Conservation (phyloP, 2,888 invertebrate species). For the Euclidia mi region DNA sequence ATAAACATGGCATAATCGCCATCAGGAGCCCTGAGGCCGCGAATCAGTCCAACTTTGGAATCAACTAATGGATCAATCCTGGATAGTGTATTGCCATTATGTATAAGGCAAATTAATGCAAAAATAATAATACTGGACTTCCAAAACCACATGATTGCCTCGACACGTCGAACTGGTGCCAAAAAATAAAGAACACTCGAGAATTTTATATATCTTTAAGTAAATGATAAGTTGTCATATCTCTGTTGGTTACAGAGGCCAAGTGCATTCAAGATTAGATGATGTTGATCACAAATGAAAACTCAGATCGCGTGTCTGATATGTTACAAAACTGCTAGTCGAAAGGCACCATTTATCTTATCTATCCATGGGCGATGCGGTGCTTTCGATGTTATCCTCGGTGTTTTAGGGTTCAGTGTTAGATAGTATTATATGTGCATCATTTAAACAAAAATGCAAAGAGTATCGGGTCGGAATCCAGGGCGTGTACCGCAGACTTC, state of each 20-base stretch:
- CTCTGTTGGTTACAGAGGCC: not conserved
- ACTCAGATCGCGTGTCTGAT: too few species aligned
- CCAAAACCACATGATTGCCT: conserved; percentile 37
- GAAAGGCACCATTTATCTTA: too few species aligned
- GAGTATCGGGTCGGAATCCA: too few species aligned
- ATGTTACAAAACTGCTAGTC: too few species aligned
- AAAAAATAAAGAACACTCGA: not conserved
- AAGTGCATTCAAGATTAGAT: conserved; percentile 1
- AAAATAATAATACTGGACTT: conserved; percentile 29
- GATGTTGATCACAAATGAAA: not conserved
- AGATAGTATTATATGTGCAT: not conserved
- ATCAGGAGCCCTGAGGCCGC: conserved; percentile 67
- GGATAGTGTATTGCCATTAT: conserved; percentile 38
- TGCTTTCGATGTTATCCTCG: too few species aligned
- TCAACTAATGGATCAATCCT: conserved; percentile 69
- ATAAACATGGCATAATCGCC: conserved; percentile 73
- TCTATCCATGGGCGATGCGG: not conserved
- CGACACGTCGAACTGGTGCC: not conserved
- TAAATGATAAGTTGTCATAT: not conserved
- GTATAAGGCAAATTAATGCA: conserved; percentile 34
- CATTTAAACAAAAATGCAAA: too few species aligned
- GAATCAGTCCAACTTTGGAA: conserved; percentile 65
- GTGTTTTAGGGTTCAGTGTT: not conserved
- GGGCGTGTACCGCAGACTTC: too few species aligned
- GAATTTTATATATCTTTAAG: not conserved